A percentile compares a stretch with the other conserved stretches of the same genome.
phyloP scores from a whole-genome alignment of 2,888 invertebrate genomes.

The Euzophera pinguis region DNA sequence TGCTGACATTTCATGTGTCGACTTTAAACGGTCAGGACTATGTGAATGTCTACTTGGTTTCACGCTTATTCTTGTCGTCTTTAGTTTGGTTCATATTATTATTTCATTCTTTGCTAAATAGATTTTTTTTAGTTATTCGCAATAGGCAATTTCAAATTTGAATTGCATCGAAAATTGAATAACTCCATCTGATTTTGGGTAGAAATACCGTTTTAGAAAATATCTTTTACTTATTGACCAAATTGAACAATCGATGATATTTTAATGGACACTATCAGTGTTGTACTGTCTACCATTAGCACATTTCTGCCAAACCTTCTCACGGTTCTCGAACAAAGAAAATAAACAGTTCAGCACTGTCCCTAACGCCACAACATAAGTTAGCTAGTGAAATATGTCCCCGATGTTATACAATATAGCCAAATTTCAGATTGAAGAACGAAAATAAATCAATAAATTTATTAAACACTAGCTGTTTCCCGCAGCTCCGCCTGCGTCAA shows the following conservation, averaged over 20 bases:
- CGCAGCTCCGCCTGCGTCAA: no score
- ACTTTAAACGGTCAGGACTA: conserved; percentile 71
- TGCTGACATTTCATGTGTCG: conserved; percentile 79
- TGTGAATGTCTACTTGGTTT: conserved; percentile 68
- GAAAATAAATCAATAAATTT: not conserved
- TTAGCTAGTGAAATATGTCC: not conserved
- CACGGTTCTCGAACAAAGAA: conserved; percentile 14
- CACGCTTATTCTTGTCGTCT: conserved; percentile 62
- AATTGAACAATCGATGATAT: conserved; percentile 12
- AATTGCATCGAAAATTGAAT: no score
- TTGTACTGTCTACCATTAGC: conserved; percentile 12
- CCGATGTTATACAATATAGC: not conserved
- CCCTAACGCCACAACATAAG: not conserved
- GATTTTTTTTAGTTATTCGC: not conserved
- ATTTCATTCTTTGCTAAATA: conserved; percentile 3
- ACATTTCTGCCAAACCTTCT: conserved; percentile 15
- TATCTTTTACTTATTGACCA: not conserved
- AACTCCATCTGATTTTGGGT: no score
- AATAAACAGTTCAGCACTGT: conserved; percentile 15
- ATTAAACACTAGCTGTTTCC: no score
- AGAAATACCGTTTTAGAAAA: no score
- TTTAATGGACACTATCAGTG: conserved; percentile 25
- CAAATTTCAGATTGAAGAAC: not conserved
- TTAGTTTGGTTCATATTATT: conserved; percentile 29
- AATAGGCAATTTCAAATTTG: no score